phyloP scores from a whole-genome alignment of 2,888 invertebrate species.

The Ichneumoninae sp. region DNA sequence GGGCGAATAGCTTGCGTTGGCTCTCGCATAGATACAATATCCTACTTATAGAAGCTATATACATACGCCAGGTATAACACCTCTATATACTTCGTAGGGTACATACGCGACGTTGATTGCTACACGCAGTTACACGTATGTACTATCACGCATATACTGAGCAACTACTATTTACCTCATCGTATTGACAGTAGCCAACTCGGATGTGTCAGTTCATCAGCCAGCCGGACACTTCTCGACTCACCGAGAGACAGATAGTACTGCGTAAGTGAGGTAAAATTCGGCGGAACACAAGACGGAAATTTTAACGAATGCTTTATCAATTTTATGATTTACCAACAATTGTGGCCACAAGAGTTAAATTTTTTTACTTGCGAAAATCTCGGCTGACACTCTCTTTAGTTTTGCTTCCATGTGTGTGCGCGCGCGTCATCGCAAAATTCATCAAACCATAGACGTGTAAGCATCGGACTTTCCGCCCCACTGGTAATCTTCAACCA shows the following conservation, averaged over 20 bases:
- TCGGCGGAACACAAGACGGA: neutral
- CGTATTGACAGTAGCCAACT: neutral
- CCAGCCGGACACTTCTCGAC: neutral
- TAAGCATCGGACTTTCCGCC: neutral
- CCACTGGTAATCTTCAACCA: neutral
- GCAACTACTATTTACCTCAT: conserved; percentile 1
- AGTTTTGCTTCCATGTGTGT: neutral
- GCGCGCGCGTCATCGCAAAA: conserved; percentile 17
- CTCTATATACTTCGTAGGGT: neutral
- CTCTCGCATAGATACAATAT: conserved; percentile 39
- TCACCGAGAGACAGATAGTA: neutral
- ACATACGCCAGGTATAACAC: neutral
- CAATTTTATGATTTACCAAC: neutral
- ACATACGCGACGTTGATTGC: neutral
- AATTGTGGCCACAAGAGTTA: neutral
- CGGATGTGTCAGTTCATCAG: conserved; percentile 8
- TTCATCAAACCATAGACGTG: conserved; percentile 1
- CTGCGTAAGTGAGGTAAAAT: neutral
- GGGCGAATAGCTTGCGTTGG: conserved; percentile 39
- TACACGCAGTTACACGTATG: neutral
- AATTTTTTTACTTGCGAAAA: neutral
- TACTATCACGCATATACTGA: neutral
- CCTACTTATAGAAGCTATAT: conserved; percentile 41
- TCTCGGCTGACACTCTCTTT: neutral
- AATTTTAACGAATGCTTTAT: neutral